phyloP scores from a whole-genome alignment of 2,797 vertebrate species.

The Benthosema pterotum region DNA sequence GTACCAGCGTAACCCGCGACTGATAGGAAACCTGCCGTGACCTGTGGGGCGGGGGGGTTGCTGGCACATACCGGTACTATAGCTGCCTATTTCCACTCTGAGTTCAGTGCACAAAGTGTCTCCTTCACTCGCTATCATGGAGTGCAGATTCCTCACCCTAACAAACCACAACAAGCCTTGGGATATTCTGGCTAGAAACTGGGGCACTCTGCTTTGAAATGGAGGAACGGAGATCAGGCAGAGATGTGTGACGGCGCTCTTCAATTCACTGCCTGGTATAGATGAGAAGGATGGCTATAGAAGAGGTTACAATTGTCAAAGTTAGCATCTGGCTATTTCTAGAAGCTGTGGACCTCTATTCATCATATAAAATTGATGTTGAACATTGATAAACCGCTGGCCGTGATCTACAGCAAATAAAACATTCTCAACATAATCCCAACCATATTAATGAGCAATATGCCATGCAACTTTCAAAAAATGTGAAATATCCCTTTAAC shows the following conservation, averaged over 20 bases:
- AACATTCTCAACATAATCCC: too few species aligned
- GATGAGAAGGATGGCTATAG: neutral
- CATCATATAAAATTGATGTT: too few species aligned
- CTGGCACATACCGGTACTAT: conserved; percentile 22
- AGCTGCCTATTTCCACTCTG: conserved; percentile 31
- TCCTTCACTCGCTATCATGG: conserved; percentile 40
- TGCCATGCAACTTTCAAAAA: too few species aligned
- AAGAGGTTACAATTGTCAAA: conserved; percentile 8
- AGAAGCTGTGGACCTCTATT: too few species aligned
- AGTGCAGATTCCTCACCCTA: conserved; percentile 42
- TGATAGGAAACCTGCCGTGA: too few species aligned
- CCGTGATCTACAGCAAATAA: too few species aligned
- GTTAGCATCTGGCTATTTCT: neutral
- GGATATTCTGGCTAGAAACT: conserved; percentile 39
- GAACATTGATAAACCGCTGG: too few species aligned
- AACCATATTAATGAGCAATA: too few species aligned
- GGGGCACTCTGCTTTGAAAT: conserved; percentile 36
- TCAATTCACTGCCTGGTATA: conserved; percentile 13
- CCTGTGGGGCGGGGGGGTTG: too few species aligned
- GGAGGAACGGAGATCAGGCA: conserved; percentile 29
- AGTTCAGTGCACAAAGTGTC: conserved; percentile 19
- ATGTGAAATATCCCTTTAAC: too few species aligned
- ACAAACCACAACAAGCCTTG: conserved; percentile 34
- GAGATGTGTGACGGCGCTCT: conserved; percentile 24
- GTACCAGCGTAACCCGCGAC: too few species aligned